Base-by-base conservation (phyloP, 53 echinoderm and acorn worm species). In the Astropecten irregularis region DNA sequence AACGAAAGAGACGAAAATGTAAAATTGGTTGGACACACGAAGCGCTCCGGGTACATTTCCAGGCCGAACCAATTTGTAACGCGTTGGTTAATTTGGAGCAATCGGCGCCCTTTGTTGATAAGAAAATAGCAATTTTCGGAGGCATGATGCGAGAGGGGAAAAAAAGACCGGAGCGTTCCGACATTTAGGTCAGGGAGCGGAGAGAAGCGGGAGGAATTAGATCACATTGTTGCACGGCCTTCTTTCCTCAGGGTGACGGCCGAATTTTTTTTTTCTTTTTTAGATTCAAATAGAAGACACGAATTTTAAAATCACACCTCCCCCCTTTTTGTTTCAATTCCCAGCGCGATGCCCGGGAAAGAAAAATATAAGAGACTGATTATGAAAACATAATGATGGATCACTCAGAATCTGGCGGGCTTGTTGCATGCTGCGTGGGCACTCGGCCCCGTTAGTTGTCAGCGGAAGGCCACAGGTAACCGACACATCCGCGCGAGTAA, bases 1-100 rank as follows among this genome's bases (percentile, higher is more conserved):
- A 64, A 7, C 38, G 29, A 23, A 15, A 30, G 11, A 58, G 29
- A n/a, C n/a, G n/a, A n/a, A n/a, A n/a, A n/a, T n/a, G n/a, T n/a
- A n/a, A n/a, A n/a, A 42, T 42, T 42, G 42, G 42, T 42, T 42
- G 10, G 20, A 57, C 23, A 74, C 74, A 9, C 37, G 55, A 38
- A 74, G 13, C 40, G 40, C 74, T 74, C 40, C 23, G n/a, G 74
- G 74, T 37, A 21, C 20, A 42, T 42, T 57, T 26, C 56, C 13
- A 37, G 22, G 13, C 74, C 38, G 57, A 19, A 74, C 74, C 51
- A 74, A 74, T 74, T 74, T 74, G 74, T 36, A 74, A 55, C 74
- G 53, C 51, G 55, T 40, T 53, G 57, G 73, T 31, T 56, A 57
- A 56, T 74, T 74, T 74, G 36, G 22, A 33, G 56, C 31, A 37